phyloP scores from a whole-genome alignment of 2,888 invertebrate species.

The Aporophyla lueneburgensis region DNA sequence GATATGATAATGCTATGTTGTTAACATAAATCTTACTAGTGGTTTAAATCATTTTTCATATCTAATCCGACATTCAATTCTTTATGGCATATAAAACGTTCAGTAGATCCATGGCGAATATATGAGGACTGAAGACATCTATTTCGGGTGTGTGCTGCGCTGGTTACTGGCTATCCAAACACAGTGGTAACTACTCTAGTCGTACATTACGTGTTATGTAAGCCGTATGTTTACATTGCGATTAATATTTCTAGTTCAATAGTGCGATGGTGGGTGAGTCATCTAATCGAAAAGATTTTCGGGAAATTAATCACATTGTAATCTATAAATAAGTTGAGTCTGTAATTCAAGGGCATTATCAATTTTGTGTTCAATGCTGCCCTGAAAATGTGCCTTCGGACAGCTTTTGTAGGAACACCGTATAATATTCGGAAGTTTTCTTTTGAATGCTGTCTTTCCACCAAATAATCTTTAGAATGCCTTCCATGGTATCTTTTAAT shows the following conservation, averaged over 20 bases:
- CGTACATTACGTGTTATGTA: slow-evolving; percentile 57
- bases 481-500: not conserved
- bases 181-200: slow-evolving; percentile 44
- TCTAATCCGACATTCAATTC: slow-evolving; percentile 71
- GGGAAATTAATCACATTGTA: slow-evolving; percentile 57
- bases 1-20: slow-evolving; percentile 60
- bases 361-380: slow-evolving; percentile 13
- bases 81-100: slow-evolving; percentile 74
- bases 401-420: not conserved
- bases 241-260: slow-evolving; percentile 60
- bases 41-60: slow-evolving; percentile 71
- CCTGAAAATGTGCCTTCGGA: slow-evolving; percentile 15
- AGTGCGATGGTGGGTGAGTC: slow-evolving; percentile 56
- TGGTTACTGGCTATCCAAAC: slow-evolving; percentile 42
- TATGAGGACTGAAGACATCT: slow-evolving; percentile 66
- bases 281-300: slow-evolving; percentile 59
- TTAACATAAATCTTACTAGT: slow-evolving; percentile 70
- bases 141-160: slow-evolving; percentile 58
- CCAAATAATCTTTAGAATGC: not conserved
- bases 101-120: slow-evolving; percentile 68
- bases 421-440: not conserved
- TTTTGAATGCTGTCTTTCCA: not conserved
- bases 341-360: slow-evolving; percentile 32
- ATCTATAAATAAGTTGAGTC: slow-evolving; percentile 44
- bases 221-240: slow-evolving; percentile 57